Percentiles rank a stretch among this genome's conserved stretches.
phyloP scores from a whole-genome alignment of 2,797 vertebrate genomes.

The Coluber constrictor region DNA sequence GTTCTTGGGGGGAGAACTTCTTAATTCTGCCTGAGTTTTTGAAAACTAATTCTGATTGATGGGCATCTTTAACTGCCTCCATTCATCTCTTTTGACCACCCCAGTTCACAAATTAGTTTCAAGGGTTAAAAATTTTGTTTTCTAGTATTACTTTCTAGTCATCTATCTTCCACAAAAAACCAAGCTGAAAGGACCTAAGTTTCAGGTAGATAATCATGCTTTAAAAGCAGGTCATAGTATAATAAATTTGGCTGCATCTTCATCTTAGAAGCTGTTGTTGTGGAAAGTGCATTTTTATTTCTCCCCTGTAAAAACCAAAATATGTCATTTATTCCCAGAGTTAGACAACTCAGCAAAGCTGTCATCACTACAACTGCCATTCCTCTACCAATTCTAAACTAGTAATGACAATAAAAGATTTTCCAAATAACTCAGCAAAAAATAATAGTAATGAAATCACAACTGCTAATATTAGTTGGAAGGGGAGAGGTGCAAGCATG shows the following conservation, averaged over 20 bases:
- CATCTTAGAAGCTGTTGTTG: not conserved
- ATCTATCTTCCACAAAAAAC: not conserved
- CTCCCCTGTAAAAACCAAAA: not conserved
- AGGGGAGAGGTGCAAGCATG: not conserved
- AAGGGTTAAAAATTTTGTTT: not conserved
- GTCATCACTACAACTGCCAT: conserved; percentile 10
- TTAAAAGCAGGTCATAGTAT: not conserved
- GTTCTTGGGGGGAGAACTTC: not conserved
- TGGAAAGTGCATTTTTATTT: not conserved
- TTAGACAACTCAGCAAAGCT: conserved; percentile 16
- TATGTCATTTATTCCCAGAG: conserved; percentile 17
- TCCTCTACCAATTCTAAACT: conserved; percentile 4
- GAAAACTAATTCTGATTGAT: not conserved
- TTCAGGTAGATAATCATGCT: not conserved
- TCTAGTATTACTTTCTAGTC: not conserved
- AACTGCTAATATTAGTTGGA: not conserved
- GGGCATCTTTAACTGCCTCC: not conserved
- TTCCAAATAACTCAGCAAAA: conserved; percentile 31
- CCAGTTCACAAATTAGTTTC: not conserved
- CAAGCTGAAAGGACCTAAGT: not conserved
- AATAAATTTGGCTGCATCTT: not conserved
- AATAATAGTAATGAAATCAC: not conserved
- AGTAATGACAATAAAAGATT: conserved; percentile 12
- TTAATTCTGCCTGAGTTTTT: not conserved
- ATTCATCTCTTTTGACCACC: not conserved